Evolutionary conservation across 2,797 vertebrate genomes (phyloP).

Genomic region (Knipowitschia caucasica): DNA sequence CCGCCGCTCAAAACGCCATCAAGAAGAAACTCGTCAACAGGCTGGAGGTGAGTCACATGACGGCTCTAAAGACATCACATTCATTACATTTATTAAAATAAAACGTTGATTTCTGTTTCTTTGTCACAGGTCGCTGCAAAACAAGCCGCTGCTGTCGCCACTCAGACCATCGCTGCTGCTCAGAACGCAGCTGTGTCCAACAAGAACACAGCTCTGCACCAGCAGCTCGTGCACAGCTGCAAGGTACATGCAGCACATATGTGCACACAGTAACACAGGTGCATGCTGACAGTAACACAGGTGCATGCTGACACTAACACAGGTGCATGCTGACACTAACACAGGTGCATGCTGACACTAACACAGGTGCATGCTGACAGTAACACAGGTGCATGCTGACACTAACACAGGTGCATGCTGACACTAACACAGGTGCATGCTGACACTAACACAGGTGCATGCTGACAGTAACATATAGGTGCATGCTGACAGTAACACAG

Average conservation of each 20-base stretch:
- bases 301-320: slow-evolving; percentile 94
- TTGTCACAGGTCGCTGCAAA: slow-evolving; percentile 89
- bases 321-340: neutral
- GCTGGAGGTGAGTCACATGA: slow-evolving; percentile 88
- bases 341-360: too few relatives aligned
- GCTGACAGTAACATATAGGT: neutral
- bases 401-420: neutral
- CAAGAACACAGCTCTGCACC: slow-evolving; percentile 93
- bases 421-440: slow-evolving; percentile 99
- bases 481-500: too few relatives aligned
- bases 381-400: slow-evolving; percentile 3
- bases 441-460: too few relatives aligned
- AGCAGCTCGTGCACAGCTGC: slow-evolving; percentile 97
- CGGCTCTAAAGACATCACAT: too few relatives aligned
- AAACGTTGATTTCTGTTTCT: slow-evolving; percentile 39
- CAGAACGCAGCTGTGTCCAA: slow-evolving; percentile 96
- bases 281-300: too few relatives aligned
- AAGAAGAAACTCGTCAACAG: slow-evolving; percentile 98
- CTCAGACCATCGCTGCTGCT: slow-evolving; percentile 96
- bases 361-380: slow-evolving; percentile 96
- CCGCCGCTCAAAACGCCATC: slow-evolving; percentile 96
- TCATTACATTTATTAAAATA: slow-evolving; percentile 14
- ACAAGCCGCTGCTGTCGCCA: slow-evolving; percentile 95
- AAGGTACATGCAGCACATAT: slow-evolving; percentile 91
- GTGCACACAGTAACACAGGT: neutral